Base-by-base conservation (phyloP, 2,888 invertebrate species). In the Cinara cedri region DNA sequence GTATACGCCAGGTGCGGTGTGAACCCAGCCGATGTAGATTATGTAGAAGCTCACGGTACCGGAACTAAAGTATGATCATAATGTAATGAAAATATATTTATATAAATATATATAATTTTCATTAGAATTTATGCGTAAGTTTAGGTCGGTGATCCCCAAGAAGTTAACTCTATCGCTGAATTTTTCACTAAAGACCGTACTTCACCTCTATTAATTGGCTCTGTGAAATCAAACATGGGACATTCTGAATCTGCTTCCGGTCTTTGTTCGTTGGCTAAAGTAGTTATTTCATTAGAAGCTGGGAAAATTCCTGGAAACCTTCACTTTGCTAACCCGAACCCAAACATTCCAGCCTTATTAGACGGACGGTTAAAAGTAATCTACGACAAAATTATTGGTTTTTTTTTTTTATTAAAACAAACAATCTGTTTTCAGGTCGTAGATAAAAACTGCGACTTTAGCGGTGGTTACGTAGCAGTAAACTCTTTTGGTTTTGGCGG, bases 401-500 rank as follows among this genome's bases (percentile, higher is more conserved):
- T 34, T 34, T 34, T 34, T 34, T 34, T 34, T 34, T 34, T 34
- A 3, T 34, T 34, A 34, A 80, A 14, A 19, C 1, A 14, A 19
- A 49, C 1, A 26, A 72, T 49, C 14, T 46, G 3, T 71, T 81
- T 75, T 75, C 84, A 89, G 88, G 95, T 98, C 68, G 94, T 98
- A 21, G 90, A 92, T 82, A 90, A 92, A 85, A 91, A 93, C 84
- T 91, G 90, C 81, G 90, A 91, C 42, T 97, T 94, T 93, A 90
- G 92, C 78, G 97, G 97, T 70, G 97, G 97, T 14, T 89, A 95
- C 81, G 91, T 95, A 72, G 97, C 93, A 26, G 87, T 99, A 44
- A 99, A 98, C 88, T 97, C 97, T 11, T 99, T 99, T 86, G 98
- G 98, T n/a, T 98, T 98, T 87, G 98, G 98, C 82, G 98, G 98